Conservation (phyloP, 2,888 invertebrate genomes). For the Cryptophagus acutangulus region DNA sequence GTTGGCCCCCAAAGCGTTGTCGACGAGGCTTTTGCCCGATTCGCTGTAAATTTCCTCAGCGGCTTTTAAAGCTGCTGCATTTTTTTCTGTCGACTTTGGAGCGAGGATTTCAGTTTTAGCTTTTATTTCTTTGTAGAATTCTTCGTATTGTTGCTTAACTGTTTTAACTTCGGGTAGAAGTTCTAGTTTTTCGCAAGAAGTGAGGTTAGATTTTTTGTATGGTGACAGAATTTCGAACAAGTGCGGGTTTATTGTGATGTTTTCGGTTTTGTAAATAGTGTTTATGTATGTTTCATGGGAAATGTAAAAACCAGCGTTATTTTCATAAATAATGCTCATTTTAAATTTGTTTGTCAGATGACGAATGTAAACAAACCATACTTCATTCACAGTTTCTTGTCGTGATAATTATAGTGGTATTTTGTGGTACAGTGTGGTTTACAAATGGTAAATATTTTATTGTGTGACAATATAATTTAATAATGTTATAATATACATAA, state of each 20-base stretch:
- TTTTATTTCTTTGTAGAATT: slow-evolving; percentile 26
- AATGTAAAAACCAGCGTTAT: slow-evolving; percentile 47
- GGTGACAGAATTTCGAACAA: slow-evolving; percentile 50
- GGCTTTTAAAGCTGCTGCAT: slow-evolving; percentile 26
- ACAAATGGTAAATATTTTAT: too few species aligned
- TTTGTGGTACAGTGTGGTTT: too few species aligned
- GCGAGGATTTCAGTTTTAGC: slow-evolving; percentile 3
- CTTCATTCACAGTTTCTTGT: too few species aligned
- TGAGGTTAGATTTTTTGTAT: slow-evolving; percentile 34
- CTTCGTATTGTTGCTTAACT: slow-evolving; percentile 25
- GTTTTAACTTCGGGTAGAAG: slow-evolving; percentile 19
- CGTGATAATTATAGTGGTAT: too few species aligned
- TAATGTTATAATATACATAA: too few species aligned
- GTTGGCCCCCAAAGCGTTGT: slow-evolving; percentile 50
- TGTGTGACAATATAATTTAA: too few species aligned
- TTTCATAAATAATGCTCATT: slow-evolving; percentile 30
- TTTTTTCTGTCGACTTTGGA: slow-evolving; percentile 6
- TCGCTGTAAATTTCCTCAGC: slow-evolving; percentile 27
- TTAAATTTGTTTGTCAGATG: slow-evolving; percentile 7
- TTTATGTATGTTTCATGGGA: slow-evolving; percentile 51
- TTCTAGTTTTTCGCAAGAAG: slow-evolving; percentile 14
- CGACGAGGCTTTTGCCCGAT: slow-evolving; percentile 20
- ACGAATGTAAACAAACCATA: too few species aligned
- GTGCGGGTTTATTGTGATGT: slow-evolving; percentile 34
- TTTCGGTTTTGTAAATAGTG: slow-evolving; percentile 45